phyloP scores from a whole-genome alignment of 2,888 invertebrate species.

The Lucinisca nassula region DNA sequence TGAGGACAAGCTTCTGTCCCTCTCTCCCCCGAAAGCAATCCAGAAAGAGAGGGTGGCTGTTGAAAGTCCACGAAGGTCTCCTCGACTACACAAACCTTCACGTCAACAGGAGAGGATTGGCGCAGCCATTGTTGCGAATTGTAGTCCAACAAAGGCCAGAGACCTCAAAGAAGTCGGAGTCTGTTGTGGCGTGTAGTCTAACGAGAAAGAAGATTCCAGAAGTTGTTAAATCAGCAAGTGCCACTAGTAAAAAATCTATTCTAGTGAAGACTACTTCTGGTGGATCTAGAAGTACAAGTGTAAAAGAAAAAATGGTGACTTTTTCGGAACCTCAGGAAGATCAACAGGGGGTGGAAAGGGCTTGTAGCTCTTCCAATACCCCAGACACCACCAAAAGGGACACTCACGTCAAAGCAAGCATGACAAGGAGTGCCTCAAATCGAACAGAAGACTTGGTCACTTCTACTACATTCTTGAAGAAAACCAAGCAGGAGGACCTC shows the following conservation, averaged over 20 bases:
- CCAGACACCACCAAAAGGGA: background rate
- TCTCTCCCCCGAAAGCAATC: background rate
- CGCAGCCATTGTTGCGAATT: background rate
- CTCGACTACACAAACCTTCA: background rate
- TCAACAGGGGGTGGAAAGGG: background rate
- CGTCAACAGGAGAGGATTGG: background rate
- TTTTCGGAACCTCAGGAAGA: background rate
- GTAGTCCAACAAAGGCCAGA: too few species aligned
- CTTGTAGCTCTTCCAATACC: background rate
- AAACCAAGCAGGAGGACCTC: background rate
- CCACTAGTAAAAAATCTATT: too few species aligned
- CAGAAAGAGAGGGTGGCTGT: background rate
- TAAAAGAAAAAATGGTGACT: background rate
- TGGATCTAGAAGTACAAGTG: too few species aligned
- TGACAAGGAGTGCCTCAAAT: background rate
- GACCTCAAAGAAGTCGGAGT: too few species aligned
- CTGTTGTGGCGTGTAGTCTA: background rate
- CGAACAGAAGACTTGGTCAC: background rate
- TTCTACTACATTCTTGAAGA: background rate
- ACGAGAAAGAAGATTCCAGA: background rate
- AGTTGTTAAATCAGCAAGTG: background rate
- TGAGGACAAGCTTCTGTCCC: background rate
- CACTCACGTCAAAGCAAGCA: background rate
- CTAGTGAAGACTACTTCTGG: too few species aligned
- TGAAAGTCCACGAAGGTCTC: background rate